Percentiles rank a stretch among this genome's conserved stretches.
phyloP scores from a whole-genome alignment of 2,888 invertebrate genomes.

The Oscheius onirici region DNA sequence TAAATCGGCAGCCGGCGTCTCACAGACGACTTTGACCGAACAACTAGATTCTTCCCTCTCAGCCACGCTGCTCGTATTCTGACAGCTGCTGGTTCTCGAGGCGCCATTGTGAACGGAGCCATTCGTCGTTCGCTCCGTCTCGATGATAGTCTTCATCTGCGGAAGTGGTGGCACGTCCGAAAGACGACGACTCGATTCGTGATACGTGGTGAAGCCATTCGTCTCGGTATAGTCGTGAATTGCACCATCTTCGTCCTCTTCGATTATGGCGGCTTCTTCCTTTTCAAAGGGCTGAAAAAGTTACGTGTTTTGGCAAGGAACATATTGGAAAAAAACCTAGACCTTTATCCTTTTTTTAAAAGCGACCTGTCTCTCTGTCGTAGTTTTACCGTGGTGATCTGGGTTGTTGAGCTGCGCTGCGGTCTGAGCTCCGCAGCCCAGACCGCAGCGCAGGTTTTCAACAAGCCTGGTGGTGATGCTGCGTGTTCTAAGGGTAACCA shows the following conservation, averaged over 20 bases:
- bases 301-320: no score
- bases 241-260: slow-evolving; percentile 38
- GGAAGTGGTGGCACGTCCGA: slow-evolving; percentile 24
- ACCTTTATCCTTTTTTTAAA: no score
- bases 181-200: slow-evolving; percentile 30
- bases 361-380: no score
- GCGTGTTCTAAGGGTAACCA: no score
- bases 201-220: slow-evolving; percentile 34
- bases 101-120: slow-evolving; percentile 29
- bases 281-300: slow-evolving; percentile 21
- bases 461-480: no score
- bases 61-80: background rate
- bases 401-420: no score
- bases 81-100: slow-evolving; percentile 9
- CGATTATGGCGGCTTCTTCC: slow-evolving; percentile 27
- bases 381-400: no score
- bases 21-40: slow-evolving; percentile 39
- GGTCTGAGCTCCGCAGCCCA: no score
- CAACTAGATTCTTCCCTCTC: slow-evolving; percentile 29
- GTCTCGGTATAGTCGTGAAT: slow-evolving; percentile 37
- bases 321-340: no score
- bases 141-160: slow-evolving; percentile 28
- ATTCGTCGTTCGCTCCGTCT: slow-evolving; percentile 27
- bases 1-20: slow-evolving; percentile 38
- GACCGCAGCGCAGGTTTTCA: no score